Percentiles rank a stretch among this genome's conserved stretches.
Evolutionary conservation across 2,888 invertebrate species (phyloP).

Genomic region (Meteorus cinctellus): DNA sequence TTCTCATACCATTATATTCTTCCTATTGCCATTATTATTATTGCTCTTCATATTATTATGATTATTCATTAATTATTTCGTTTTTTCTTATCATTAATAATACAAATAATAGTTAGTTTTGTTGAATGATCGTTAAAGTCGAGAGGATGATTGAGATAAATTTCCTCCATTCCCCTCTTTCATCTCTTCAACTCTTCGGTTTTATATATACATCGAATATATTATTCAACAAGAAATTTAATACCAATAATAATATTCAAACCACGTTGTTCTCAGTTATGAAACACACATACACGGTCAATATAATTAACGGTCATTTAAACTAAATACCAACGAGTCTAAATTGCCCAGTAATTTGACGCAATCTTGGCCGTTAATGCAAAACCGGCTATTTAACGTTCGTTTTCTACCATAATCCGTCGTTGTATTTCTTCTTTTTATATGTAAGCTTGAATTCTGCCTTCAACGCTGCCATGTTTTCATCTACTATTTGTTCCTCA

Average conservation of each 20-base stretch:
- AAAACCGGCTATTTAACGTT: constrained; percentile 49
- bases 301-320: constrained; percentile 53
- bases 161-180: not conserved
- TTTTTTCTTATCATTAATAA: constrained; percentile 9
- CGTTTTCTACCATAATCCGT: constrained; percentile 28
- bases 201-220: constrained; percentile 21
- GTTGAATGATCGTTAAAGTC: constrained; percentile 16
- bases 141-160: constrained; percentile 1
- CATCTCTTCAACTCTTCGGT: constrained; percentile 20
- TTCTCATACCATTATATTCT: not conserved
- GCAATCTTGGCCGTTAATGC: constrained; percentile 53
- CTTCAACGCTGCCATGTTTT: not conserved
- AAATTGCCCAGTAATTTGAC: constrained; percentile 56
- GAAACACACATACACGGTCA: constrained; percentile 44
- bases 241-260: constrained; percentile 13
- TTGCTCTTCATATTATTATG: not conserved
- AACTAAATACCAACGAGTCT: constrained; percentile 48
- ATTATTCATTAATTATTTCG: not conserved
- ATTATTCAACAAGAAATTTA: constrained; percentile 9
- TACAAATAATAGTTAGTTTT: constrained; percentile 16
- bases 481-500: constrained; percentile 20
- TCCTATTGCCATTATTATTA: not conserved
- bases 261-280: constrained; percentile 43
- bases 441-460: not conserved
- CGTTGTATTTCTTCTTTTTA: constrained; percentile 33